Conservation (phyloP, 1,140 invertebrate genomes). For the Phymastichus coffea region DNA sequence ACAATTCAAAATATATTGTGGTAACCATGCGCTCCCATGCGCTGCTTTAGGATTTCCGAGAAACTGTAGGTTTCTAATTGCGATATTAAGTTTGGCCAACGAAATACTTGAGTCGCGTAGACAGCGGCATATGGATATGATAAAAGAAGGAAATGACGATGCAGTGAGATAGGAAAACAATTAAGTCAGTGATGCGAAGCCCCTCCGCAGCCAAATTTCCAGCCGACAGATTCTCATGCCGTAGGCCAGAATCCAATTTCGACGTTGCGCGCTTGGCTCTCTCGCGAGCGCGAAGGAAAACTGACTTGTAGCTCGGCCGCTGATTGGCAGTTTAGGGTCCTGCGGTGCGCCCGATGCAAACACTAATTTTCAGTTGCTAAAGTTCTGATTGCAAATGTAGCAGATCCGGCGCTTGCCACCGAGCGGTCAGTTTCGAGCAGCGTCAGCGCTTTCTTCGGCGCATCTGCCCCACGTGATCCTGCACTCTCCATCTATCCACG, state of each 20-base stretch:
- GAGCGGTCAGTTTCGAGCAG: not conserved
- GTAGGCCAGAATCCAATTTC: conserved; percentile 21
- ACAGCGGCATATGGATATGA: too few relatives aligned
- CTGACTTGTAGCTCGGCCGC: not conserved
- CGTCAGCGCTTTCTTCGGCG: not conserved
- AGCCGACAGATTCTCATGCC: conserved; percentile 1
- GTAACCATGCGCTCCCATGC: too few relatives aligned
- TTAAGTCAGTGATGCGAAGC: too few relatives aligned
- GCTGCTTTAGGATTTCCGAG: too few relatives aligned
- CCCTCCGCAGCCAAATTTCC: conserved; percentile 5
- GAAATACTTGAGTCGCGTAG: too few relatives aligned
- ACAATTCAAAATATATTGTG: too few relatives aligned
- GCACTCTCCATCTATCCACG: too few relatives aligned
- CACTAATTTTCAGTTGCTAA: conserved; percentile 36
- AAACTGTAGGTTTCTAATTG: too few relatives aligned
- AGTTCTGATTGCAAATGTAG: conserved; percentile 42
- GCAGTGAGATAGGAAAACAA: too few relatives aligned
- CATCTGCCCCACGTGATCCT: too few relatives aligned
- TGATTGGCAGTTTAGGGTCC: conserved; percentile 27
- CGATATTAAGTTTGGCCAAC: too few relatives aligned
- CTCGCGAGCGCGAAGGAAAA: not conserved
- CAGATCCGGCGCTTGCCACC: not conserved
- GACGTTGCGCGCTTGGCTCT: not conserved
- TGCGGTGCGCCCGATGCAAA: conserved; percentile 7
- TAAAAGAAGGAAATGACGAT: too few relatives aligned